A percentile compares a stretch with the other conserved stretches of the same genome.
Conservation (phyloP, 2,113 vertebrate genomes). For the Castor canadensis region DNA sequence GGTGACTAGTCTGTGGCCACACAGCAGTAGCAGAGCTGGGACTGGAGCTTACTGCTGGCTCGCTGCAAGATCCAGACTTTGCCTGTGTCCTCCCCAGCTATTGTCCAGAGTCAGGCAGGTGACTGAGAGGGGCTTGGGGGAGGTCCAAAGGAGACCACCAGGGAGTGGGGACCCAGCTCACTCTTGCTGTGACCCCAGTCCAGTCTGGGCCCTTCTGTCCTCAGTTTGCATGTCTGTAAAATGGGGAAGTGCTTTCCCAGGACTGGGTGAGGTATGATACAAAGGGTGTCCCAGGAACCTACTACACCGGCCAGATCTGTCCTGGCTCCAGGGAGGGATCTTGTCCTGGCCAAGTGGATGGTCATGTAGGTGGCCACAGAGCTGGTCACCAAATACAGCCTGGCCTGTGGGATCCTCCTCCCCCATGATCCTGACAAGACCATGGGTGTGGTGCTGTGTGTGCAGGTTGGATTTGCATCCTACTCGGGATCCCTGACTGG, state of each 20-base stretch:
- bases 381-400: neutral
- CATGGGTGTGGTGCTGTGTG: rapidly evolving
- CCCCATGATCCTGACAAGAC: neutral
- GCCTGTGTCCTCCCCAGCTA: neutral
- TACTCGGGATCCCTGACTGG: neutral
- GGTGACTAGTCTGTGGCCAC: neutral
- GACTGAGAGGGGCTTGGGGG: neutral
- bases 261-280: no score
- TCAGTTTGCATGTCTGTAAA: neutral
- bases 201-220: neutral
- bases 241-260: neutral
- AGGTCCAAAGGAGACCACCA: neutral
- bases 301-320: neutral
- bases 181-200: neutral
- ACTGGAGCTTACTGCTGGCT: neutral
- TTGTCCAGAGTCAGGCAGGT: neutral
- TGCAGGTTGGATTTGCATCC: neutral
- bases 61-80: neutral
- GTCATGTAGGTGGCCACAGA: neutral
- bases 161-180: neutral
- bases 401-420: neutral
- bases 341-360: neutral
- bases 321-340: neutral
- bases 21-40: neutral
- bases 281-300: neutral